Conservation (phyloP, 1,140 invertebrate species). For the Anastrepha obliqua region DNA sequence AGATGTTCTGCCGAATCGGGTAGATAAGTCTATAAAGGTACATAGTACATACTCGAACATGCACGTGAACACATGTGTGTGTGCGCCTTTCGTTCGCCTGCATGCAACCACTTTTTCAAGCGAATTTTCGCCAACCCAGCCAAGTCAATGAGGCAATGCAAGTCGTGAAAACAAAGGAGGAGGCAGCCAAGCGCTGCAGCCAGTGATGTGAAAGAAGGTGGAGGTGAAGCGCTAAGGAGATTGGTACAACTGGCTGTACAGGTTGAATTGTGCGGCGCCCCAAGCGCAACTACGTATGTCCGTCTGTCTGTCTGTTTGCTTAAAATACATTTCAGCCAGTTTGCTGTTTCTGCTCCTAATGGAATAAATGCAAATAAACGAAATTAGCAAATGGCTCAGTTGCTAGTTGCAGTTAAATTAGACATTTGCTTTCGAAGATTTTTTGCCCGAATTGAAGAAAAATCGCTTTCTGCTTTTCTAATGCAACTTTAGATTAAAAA, state of each 20-base stretch:
- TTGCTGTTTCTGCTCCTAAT: neutral
- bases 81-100: neutral
- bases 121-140: neutral
- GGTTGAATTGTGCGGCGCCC: neutral
- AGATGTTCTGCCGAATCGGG: neutral
- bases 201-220: neutral
- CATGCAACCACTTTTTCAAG: neutral
- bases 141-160: conserved; percentile 3
- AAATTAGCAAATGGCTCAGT: conserved; percentile 14
- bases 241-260: neutral
- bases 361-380: conserved; percentile 3
- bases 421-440: neutral
- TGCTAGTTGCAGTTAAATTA: neutral
- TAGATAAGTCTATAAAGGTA: neutral
- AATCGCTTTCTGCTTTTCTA: too few relatives aligned
- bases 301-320: conserved; percentile 16
- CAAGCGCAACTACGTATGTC: neutral
- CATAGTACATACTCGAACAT: neutral
- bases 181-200: neutral
- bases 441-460: neutral
- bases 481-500: too few relatives aligned
- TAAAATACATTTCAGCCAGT: conserved; percentile 24
- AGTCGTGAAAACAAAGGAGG: neutral
- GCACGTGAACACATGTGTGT: neutral
- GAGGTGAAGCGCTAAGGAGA: neutral